These are phyloP conservation scores for Gallirallus australis DNA, from an alignment of 2,797 vertebrate species.

Conservation along the genomic window DNA sequence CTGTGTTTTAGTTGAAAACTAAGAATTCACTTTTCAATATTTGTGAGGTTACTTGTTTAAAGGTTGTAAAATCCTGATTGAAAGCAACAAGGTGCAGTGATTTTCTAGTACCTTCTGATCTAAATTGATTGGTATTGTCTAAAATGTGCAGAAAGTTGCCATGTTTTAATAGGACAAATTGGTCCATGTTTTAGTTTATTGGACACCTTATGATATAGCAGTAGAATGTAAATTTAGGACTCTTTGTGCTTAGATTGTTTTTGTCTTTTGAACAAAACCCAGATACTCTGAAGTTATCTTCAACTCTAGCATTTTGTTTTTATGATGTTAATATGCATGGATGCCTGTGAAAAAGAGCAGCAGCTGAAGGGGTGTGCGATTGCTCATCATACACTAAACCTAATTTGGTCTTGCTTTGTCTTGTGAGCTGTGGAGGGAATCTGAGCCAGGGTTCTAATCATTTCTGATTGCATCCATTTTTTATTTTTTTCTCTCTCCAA, in stretches of 20 bases:
- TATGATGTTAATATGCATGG: slow-evolving; percentile 71
- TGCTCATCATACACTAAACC: slow-evolving; percentile 65
- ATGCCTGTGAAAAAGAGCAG: slow-evolving; percentile 51
- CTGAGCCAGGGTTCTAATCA: slow-evolving; percentile 30
- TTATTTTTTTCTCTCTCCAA: neutral
- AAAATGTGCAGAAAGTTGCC: slow-evolving; percentile 67
- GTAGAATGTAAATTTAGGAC: slow-evolving; percentile 64
- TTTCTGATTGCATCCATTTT: slow-evolving; percentile 52
- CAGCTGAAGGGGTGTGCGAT: slow-evolving; percentile 71
- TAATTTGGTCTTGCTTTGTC: slow-evolving; percentile 68
- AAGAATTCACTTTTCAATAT: neutral
- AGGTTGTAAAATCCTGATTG: slow-evolving; percentile 61
- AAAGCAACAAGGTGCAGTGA: slow-evolving; percentile 51
- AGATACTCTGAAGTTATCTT: slow-evolving; percentile 67
- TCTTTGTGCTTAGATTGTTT: slow-evolving; percentile 34
- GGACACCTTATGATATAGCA: slow-evolving; percentile 29
- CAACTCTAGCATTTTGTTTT: slow-evolving; percentile 56
- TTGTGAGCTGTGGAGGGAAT: slow-evolving; percentile 63
- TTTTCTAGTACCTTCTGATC: slow-evolving; percentile 66
- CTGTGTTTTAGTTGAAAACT: slow-evolving; percentile 20
- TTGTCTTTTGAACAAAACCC: slow-evolving; percentile 60
- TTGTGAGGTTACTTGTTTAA: slow-evolving; percentile 45
- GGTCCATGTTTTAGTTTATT: slow-evolving; percentile 44
- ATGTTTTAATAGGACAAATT: slow-evolving; percentile 60
- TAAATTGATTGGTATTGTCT: slow-evolving; percentile 56